Base-by-base conservation (phyloP, 2,113 vertebrate species). In the Hippocampus zosterae region DNA sequence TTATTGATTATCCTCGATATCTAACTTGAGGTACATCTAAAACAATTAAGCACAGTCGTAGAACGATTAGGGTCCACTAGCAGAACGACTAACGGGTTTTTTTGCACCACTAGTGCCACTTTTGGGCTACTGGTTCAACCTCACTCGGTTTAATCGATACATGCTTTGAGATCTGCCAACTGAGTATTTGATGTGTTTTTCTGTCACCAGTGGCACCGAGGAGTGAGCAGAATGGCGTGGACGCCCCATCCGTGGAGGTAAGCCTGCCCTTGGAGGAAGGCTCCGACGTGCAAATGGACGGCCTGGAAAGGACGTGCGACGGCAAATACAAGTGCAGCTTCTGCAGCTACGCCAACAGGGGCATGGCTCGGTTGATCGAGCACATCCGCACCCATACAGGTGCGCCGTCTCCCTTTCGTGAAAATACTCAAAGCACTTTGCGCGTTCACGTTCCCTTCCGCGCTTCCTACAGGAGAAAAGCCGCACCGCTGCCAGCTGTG, bases 301-400 rank as follows among this genome's bases (percentile, higher is more conserved):
- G 96, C 18, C 95, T 98, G 88, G 96, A 99, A 89, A 94, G 96
- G 90, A 99, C 97, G 11, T 95, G 94, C 75, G 97, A 99, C 83
- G 97, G 97, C 0, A 99, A 99, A 85, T 89, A 98, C 27, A 99
- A 98, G 80, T 99, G 96, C 84, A 95, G 95, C 13, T 99, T 97
- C 85, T 99, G 97, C 89, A 99, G 93, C 88, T 99, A 99, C 12
- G 95, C 96, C 84, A 99, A 96, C 91, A 99, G 98, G 84, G 97
- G 97, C 71, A 98, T 96, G 52, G 95, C 96, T 15, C 93, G 97
- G 69, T 92, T 99, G 16, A 97, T 98, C 52, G 97, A 99, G 68
- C 97, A 99, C 67, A 98, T 96, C 76, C 92, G 96, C 75, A 99
- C 98, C 57, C 97, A 99, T 77, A 99, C 97, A 92, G 97, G 97